A percentile compares a stretch with the other conserved stretches of the same genome.
These are phyloP conservation scores for Cyclopterus lumpus DNA, from an alignment of 2,797 vertebrate genomes.

Conservation along the genomic window DNA sequence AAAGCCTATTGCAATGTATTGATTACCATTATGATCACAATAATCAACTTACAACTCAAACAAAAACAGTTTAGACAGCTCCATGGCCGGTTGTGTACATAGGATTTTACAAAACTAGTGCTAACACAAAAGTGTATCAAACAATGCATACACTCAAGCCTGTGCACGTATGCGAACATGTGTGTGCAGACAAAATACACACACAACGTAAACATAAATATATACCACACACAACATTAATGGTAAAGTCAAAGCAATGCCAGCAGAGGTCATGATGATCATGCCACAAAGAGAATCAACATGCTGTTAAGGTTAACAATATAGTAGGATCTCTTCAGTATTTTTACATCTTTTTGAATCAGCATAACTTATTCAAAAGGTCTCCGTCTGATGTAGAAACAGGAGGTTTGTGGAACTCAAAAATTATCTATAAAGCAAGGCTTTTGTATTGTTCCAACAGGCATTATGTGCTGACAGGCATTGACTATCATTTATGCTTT, in stretches of 20 bases:
- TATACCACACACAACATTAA: slow-evolving; percentile 22
- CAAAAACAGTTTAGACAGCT: slow-evolving; percentile 46
- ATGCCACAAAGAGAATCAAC: slow-evolving; percentile 62
- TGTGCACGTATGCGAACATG: slow-evolving; percentile 27
- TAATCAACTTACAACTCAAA: slow-evolving; percentile 46
- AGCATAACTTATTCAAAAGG: slow-evolving; percentile 17
- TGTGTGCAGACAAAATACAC: slow-evolving; percentile 37
- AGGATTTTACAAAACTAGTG: slow-evolving; percentile 65
- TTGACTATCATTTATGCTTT: slow-evolving; percentile 68
- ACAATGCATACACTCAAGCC: slow-evolving; percentile 29
- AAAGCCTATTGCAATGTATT: slow-evolving; percentile 57
- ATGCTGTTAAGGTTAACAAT: slow-evolving; percentile 41
- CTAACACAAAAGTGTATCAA: slow-evolving; percentile 67
- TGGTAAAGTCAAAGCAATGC: slow-evolving; percentile 50
- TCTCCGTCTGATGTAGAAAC: slow-evolving; percentile 39
- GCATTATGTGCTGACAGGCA: slow-evolving; percentile 67
- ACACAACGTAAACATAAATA: slow-evolving; percentile 26
- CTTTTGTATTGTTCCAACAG: slow-evolving; percentile 71
- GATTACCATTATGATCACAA: slow-evolving; percentile 51
- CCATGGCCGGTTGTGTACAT: slow-evolving; percentile 63
- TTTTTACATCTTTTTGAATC: slow-evolving; percentile 37
- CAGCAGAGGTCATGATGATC: slow-evolving; percentile 48
- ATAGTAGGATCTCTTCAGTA: slow-evolving; percentile 31
- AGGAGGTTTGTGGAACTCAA: slow-evolving; percentile 45
- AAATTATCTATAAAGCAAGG: slow-evolving; percentile 59